Base-by-base conservation (phyloP, 2,113 vertebrate species). In the Brienomyrus longianalis region DNA sequence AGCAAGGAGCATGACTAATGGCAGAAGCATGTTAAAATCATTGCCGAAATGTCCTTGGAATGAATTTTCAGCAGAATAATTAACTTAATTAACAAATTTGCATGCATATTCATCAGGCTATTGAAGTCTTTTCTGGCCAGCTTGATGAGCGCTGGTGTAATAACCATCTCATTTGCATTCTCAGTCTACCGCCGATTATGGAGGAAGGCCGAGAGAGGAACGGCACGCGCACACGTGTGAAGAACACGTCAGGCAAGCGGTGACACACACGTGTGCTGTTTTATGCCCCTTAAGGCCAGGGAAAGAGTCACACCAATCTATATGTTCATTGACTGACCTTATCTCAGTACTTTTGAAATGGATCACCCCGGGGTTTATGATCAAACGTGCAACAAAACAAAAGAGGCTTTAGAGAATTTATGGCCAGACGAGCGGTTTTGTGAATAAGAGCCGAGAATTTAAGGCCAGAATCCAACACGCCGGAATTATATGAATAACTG, bases 1-100 rank as follows among this genome's bases (percentile, higher is more conserved):
- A 97, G 96, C 96, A 96, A 94, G 94, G 96, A 96, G 95, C 96
- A 96, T 98, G 97, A 97, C 97, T 97, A 97, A 98, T 97, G 97
- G 96, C 93, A 93, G 95, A 96, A 96, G 96, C 96, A 97, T 97
- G 97, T 97, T 97, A 97, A 97, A 97, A 97, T 97, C 96, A 97
- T 97, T 96, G 97, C 96, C 96, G 97, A 96, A 97, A 97, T 96
- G 97, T 97, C 97, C 97, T 97, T 97, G 97, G 97, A 98, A 98
- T 98, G 97, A 95, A 98, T 98, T 98, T 98, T 98, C 97, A 97
- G 96, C 96, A 97, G 97, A 98, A 97, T 98, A 98, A 98, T 98
- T 98, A 98, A 98, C 96, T 98, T 98, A 98, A 98, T 98, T 98
- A 98, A 98, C 97, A 98, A 97, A 98, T 98, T 97, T 97, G 95